These are phyloP conservation scores for Homarus americanus DNA, from an alignment of 1,140 invertebrate species.

Conservation along the genomic window DNA sequence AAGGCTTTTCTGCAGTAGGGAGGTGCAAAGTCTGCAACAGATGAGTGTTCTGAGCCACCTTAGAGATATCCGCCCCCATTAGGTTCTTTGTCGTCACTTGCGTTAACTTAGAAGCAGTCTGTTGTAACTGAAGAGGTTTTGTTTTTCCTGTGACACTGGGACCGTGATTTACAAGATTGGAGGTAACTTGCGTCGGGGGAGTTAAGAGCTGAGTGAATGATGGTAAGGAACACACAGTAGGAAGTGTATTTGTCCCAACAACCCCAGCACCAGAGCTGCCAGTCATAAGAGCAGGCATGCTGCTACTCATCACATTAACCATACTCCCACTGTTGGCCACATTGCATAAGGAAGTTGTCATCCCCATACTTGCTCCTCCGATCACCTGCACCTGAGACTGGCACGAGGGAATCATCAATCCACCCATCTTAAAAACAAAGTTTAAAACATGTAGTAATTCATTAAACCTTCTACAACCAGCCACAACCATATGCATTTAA, in stretches of 20 bases:
- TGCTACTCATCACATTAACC: conserved; percentile 38
- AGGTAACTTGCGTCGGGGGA: conserved; percentile 55
- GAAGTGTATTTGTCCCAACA: conserved; percentile 25
- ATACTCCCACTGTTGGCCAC: conserved; percentile 52
- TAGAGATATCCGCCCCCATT: conserved; percentile 54
- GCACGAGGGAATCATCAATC: conserved; percentile 52
- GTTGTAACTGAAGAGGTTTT: conserved; percentile 56
- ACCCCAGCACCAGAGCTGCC: conserved; percentile 6
- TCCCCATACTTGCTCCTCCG: conserved; percentile 25
- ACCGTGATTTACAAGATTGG: conserved; percentile 42
- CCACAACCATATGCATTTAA: too few relatives aligned
- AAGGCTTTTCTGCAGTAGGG: conserved; percentile 52
- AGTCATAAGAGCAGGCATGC: conserved; percentile 61
- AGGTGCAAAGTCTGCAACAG: conserved; percentile 63
- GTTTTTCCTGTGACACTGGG: conserved; percentile 29
- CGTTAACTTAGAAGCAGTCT: conserved; percentile 51
- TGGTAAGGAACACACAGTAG: conserved; percentile 54
- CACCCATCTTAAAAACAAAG: conserved; percentile 43
- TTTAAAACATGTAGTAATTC: neutral
- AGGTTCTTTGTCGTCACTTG: conserved; percentile 47
- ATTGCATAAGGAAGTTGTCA: conserved; percentile 29
- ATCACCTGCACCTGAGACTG: conserved; percentile 55
- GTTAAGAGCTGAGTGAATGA: conserved; percentile 64
- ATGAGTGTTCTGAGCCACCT: conserved; percentile 66
- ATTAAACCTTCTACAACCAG: too few relatives aligned